A percentile compares a stretch with the other conserved stretches of the same genome.
These are phyloP conservation scores for Steinernema feltiae DNA, from an alignment of 1,140 invertebrate species.

Conservation along the genomic window DNA sequence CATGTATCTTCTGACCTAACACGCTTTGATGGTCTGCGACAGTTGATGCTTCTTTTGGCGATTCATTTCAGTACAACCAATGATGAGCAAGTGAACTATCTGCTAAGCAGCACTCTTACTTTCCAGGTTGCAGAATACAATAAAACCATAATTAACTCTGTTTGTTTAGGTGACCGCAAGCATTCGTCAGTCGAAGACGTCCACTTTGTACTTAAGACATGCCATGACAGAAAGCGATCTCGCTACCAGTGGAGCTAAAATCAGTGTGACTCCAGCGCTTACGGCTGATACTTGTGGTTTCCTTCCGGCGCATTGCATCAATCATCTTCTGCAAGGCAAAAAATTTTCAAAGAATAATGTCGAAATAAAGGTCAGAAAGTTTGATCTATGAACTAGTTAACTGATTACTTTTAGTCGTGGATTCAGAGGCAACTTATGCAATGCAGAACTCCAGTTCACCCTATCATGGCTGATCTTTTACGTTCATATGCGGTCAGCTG, in stretches of 20 bases:
- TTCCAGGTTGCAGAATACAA: background rate
- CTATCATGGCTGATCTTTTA: background rate
- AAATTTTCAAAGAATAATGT: background rate
- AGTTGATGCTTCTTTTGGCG: background rate
- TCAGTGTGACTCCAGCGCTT: background rate
- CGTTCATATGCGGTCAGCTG: background rate
- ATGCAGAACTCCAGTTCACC: background rate
- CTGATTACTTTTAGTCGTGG: background rate
- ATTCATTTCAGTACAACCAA: background rate
- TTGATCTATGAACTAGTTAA: background rate
- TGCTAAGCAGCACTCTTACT: background rate
- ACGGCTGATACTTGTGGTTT: background rate
- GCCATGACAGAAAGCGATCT: background rate
- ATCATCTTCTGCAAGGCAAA: background rate
- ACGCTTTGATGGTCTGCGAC: background rate
- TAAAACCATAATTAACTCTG: background rate
- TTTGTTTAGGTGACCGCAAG: background rate
- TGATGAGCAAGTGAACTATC: background rate
- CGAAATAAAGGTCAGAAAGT: background rate
- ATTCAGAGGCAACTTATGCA: background rate
- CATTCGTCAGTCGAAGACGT: background rate
- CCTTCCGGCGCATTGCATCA: background rate
- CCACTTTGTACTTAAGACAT: background rate
- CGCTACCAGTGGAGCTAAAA: background rate
- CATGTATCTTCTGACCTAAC: background rate